Evolutionary conservation across 2,888 invertebrate species (phyloP).

Genomic region (Trypoxylon attenuatum): DNA sequence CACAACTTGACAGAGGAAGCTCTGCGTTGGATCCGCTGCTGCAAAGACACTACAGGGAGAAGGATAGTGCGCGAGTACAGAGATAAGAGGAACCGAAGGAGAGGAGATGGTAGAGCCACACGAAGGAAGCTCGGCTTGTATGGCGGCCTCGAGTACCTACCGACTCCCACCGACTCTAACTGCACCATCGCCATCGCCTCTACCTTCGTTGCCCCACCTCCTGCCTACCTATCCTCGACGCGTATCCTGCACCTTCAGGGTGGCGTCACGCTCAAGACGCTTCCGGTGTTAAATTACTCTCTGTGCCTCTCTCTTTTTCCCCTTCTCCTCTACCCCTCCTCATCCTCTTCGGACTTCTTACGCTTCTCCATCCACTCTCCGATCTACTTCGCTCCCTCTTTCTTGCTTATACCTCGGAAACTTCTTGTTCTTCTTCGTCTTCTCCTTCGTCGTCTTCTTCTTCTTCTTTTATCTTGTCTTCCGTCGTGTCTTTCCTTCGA

Average conservation of each 20-base stretch:
- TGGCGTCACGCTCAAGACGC: constrained; percentile 75
- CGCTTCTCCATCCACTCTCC: constrained; percentile 25
- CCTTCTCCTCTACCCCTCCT: constrained; percentile 31
- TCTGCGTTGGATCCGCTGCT: constrained; percentile 6
- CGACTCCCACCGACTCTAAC: constrained; percentile 58
- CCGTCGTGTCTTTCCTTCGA: not conserved
- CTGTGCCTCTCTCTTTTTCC: constrained; percentile 53
- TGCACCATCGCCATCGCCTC: constrained; percentile 58
- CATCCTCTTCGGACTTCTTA: constrained; percentile 30
- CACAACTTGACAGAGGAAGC: constrained; percentile 5
- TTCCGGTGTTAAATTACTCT: constrained; percentile 74
- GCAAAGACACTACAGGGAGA: constrained; percentile 17
- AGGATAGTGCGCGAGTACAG: constrained; percentile 2
- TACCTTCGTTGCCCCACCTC: constrained; percentile 57
- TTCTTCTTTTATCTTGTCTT: not conserved
- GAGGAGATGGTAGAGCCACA: constrained; percentile 47
- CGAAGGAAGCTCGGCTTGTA: constrained; percentile 59
- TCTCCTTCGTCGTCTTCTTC: not conserved
- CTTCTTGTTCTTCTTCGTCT: not conserved
- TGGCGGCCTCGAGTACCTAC: constrained; percentile 67
- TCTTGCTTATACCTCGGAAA: constrained; percentile 17
- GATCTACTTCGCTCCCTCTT: constrained; percentile 19
- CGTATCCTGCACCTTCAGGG: constrained; percentile 74
- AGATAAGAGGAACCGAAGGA: constrained; percentile 14
- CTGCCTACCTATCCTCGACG: constrained; percentile 60